Conservation (phyloP, 1,140 invertebrate genomes). For the Copidosoma floridanum region DNA sequence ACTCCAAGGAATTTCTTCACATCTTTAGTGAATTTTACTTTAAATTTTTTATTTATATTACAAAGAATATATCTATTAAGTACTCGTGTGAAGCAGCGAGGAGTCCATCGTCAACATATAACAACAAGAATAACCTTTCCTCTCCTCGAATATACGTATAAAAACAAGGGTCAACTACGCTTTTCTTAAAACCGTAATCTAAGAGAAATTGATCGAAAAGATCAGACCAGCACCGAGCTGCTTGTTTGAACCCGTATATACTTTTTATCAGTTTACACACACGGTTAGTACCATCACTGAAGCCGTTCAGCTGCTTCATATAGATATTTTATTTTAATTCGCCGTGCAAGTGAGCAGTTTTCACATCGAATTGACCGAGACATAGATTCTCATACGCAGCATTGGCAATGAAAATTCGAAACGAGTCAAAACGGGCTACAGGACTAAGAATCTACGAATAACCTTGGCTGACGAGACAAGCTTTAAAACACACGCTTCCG, state of each 20-base stretch:
- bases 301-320: constrained; percentile 43
- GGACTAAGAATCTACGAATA: constrained; percentile 16
- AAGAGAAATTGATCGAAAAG: constrained; percentile 8
- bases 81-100: constrained; percentile 5
- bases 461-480: constrained; percentile 6
- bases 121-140: neutral
- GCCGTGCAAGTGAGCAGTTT: constrained; percentile 43
- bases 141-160: constrained; percentile 1
- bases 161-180: constrained; percentile 6
- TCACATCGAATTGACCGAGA: constrained; percentile 37
- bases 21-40: neutral
- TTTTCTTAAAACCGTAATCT: neutral
- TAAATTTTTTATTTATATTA: neutral
- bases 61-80: constrained; percentile 5
- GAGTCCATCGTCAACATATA: constrained; percentile 27
- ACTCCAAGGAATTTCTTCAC: constrained; percentile 9
- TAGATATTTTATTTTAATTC: constrained; percentile 39
- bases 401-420: neutral
- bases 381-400: neutral
- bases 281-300: constrained; percentile 14
- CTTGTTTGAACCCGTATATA: constrained; percentile 38
- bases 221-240: constrained; percentile 29
- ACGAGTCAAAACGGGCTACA: constrained; percentile 9
- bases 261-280: constrained; percentile 30
- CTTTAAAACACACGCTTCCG: constrained; percentile 15